phyloP scores from a whole-genome alignment of 2,888 invertebrate genomes.

The Dermolepida albohirtum region DNA sequence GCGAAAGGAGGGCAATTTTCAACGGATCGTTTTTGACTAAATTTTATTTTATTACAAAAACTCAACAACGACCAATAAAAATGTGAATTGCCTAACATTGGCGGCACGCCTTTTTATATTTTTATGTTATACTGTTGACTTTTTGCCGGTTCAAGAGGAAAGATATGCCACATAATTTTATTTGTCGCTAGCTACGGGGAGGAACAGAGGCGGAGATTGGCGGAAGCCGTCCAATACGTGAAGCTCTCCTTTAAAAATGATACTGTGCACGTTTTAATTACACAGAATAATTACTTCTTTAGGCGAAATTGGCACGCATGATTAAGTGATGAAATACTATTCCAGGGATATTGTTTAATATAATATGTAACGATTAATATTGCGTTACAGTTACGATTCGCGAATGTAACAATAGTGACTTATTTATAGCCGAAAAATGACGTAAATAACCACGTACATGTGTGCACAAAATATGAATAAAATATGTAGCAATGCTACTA shows the following conservation, averaged over 20 bases:
- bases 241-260: conserved; percentile 38
- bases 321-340: too few relatives aligned
- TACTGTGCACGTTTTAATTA: conserved; percentile 27
- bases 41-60: conserved; percentile 33
- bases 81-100: conserved; percentile 23
- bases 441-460: too few relatives aligned
- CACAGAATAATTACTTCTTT: conserved; percentile 8
- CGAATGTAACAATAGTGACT: too few relatives aligned
- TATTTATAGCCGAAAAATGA: too few relatives aligned
- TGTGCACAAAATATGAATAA: too few relatives aligned
- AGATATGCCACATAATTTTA: conserved; percentile 42
- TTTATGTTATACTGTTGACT: conserved; percentile 34
- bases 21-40: conserved; percentile 28
- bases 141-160: conserved; percentile 34
- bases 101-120: conserved; percentile 34
- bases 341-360: too few relatives aligned
- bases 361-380: too few relatives aligned
- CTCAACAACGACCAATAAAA: conserved; percentile 29
- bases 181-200: conserved; percentile 41
- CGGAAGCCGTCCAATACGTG: conserved; percentile 42
- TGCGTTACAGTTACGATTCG: too few relatives aligned
- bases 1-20: conserved; percentile 26
- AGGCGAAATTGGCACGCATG: neutral
- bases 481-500: too few relatives aligned
- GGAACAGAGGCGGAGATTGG: conserved; percentile 41